Conservation (phyloP, 1,140 invertebrate genomes). For the Diuraphis noxia region DNA sequence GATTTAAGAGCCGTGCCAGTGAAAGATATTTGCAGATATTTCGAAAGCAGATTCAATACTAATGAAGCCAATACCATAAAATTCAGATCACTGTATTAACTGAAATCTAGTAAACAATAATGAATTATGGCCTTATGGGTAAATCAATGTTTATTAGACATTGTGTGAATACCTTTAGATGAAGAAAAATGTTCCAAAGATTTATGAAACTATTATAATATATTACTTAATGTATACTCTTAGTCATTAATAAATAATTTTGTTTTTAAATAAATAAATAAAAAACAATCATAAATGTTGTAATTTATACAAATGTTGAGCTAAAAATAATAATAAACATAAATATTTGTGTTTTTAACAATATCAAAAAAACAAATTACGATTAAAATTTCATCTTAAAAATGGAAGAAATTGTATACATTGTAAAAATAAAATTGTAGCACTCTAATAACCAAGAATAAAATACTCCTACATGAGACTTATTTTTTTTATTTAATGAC, state of each 20-base stretch:
- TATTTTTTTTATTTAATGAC: not conserved
- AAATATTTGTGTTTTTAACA: not conserved
- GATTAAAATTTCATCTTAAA: not conserved
- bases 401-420: conserved; percentile 23
- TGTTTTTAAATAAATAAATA: conserved; percentile 24
- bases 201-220: conserved; percentile 45
- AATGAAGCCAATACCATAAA: not conserved
- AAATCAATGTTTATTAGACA: not conserved
- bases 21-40: conserved; percentile 67
- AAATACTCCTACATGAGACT: not conserved
- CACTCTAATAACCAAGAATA: not conserved
- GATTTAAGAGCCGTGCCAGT: conserved; percentile 62
- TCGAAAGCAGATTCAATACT: conserved; percentile 61
- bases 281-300: not conserved
- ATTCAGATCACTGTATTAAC: conserved; percentile 40
- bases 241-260: conserved; percentile 49
- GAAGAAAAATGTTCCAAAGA: conserved; percentile 28
- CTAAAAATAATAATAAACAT: conserved; percentile 44
- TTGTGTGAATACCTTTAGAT: not conserved
- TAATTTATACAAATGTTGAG: conserved; percentile 34
- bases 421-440: not conserved
- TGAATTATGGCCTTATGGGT: no score
- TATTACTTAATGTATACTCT: conserved; percentile 41
- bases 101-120: not conserved
- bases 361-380: conserved; percentile 32